Conservation (phyloP, 2,888 invertebrate genomes). For the Agrochola lota region DNA sequence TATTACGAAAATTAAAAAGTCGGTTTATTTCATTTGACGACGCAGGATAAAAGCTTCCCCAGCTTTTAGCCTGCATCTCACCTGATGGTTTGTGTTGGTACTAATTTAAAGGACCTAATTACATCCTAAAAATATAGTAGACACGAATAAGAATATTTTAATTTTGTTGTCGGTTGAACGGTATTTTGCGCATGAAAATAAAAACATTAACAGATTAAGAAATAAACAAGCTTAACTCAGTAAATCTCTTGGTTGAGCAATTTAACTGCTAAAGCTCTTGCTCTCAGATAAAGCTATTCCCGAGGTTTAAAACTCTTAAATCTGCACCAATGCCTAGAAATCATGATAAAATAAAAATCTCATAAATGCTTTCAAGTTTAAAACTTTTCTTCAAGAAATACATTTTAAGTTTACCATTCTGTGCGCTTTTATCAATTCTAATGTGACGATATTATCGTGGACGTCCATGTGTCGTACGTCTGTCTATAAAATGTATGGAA, state of each 20-base stretch:
- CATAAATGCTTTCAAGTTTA: not conserved
- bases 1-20: not conserved
- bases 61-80: no score
- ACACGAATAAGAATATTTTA: not conserved
- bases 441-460: no score
- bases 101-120: not conserved
- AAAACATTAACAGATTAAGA: conserved; percentile 23
- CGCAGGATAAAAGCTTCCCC: no score
- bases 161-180: not conserved
- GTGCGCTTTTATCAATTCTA: no score
- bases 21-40: not conserved
- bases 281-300: conserved; percentile 19
- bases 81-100: no score
- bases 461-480: no score
- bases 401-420: no score
- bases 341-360: conserved; percentile 8
- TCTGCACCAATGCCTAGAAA: conserved; percentile 5
- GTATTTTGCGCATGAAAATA: not conserved
- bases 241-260: conserved; percentile 13
- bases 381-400: not conserved
- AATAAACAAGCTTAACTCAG: conserved; percentile 27
- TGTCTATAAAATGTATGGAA: no score
- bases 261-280: conserved; percentile 30
- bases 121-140: not conserved
- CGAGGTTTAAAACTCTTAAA: not conserved